These are phyloP conservation scores for Netelia virgata DNA, from an alignment of 2,888 invertebrate genomes.

Conservation along the genomic window DNA sequence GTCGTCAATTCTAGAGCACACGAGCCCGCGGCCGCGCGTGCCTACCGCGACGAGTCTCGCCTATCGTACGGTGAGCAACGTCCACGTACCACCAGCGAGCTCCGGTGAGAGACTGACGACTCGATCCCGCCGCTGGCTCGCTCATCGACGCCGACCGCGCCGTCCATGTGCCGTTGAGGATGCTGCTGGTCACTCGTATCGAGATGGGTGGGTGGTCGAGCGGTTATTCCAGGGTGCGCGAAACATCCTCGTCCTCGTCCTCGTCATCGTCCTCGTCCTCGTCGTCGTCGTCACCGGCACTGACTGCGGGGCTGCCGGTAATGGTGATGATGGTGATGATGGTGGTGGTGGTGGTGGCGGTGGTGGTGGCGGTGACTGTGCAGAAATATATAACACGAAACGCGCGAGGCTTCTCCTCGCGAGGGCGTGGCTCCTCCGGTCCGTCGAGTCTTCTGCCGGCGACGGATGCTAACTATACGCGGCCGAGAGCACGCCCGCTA, in stretches of 20 bases:
- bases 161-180: conserved; percentile 35
- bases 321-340: no score
- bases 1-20: background rate
- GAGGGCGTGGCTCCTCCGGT: conserved; percentile 81
- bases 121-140: conserved; percentile 48
- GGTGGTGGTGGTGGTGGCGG: background rate
- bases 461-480: conserved; percentile 16
- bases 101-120: conserved; percentile 60
- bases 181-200: conserved; percentile 15
- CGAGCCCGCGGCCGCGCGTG: conserved; percentile 25
- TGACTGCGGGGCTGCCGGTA: conserved; percentile 65
- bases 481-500: no score
- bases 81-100: conserved; percentile 50
- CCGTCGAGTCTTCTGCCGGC: conserved; percentile 64
- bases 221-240: conserved; percentile 63
- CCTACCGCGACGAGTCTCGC: background rate
- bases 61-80: background rate
- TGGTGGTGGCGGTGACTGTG: conserved; percentile 68
- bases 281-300: conserved; percentile 75
- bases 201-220: conserved; percentile 66
- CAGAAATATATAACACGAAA: conserved; percentile 43
- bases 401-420: conserved; percentile 76
- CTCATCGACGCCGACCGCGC: conserved; percentile 14
- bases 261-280: conserved; percentile 70
- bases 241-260: conserved; percentile 64